Base-by-base conservation (phyloP, 2,113 vertebrate species). In the Thalassoma bifasciatum region DNA sequence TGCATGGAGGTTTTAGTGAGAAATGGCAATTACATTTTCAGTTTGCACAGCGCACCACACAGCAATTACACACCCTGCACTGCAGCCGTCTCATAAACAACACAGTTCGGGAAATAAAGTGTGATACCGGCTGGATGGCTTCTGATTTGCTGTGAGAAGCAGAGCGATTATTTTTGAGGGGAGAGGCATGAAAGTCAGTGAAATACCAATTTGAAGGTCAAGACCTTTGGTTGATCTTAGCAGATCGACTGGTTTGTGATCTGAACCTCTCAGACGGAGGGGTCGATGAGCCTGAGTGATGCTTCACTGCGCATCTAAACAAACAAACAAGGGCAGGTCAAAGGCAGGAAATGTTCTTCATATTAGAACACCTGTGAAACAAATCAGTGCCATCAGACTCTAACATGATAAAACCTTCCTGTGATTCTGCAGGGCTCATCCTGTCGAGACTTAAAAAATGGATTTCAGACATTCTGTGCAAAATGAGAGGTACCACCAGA, bases 151-250 rank as follows among this genome's bases (percentile, higher is more conserved):
- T 37, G 73, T 81, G 60, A 74, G 75, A 72, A 65, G 78, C 75
- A 65, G 52, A 54, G 69, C 59, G 83, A 77, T 84, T 76, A 72
- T 85, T 76, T 77, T 56, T 5, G 37, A 81, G 58, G 44, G 61
- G 53, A 73, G 72, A 69, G 71, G 75, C 87, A 91, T 93, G 87
- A 91, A 89, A 92, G 90, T 70, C 70, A 85, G 70, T 75, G 49
- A 91, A 93, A 93, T 89, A 89, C 75, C 87, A 90, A 79, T 82
- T 78, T 87, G 86, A 93, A 93, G 92, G 91, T 88, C 88, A 72
- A 19, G 62, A 86, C 87, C 91, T 93, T 93, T 93, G 10, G 56
- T 17, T 83, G 82, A 93, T 92, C 86, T 87, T 83, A 89, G 81
- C 75, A 61, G 77, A 87, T 70, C 74, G 81, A 86, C 72, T 37